Evolutionary conservation across 2,113 vertebrate species (phyloP).

Genomic region (Euleptes europaea): DNA sequence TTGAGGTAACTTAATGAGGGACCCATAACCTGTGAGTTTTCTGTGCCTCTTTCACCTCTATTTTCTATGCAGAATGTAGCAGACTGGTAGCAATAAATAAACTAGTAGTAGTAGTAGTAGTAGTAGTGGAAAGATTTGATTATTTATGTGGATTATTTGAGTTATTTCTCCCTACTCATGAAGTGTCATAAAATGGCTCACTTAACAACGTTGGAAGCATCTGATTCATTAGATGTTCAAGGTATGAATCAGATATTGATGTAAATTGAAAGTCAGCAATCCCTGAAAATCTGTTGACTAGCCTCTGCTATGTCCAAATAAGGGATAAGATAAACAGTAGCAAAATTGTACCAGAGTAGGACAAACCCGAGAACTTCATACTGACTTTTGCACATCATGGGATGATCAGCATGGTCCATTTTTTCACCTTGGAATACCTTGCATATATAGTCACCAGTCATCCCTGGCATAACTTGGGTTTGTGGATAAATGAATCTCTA

Average conservation of each 20-base stretch:
- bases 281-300: not conserved
- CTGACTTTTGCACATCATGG: not conserved
- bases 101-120: not conserved
- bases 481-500: not conserved
- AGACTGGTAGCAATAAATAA: not conserved
- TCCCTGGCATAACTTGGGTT: not conserved
- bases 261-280: not conserved
- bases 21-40: not conserved
- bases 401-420: not conserved
- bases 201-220: not conserved
- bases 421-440: not conserved
- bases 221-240: not conserved
- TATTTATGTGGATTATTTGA: not conserved
- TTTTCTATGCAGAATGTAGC: not conserved
- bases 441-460: not conserved
- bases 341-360: not conserved
- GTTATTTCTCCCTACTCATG: not conserved
- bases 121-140: not conserved
- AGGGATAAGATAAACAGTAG: not conserved
- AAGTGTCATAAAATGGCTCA: not conserved
- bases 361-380: not conserved
- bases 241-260: not conserved
- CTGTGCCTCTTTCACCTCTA: not conserved
- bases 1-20: not conserved
- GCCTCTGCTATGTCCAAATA: no score